Base-by-base conservation (phyloP, 2,888 invertebrate genomes). In the Athalia circularis region DNA sequence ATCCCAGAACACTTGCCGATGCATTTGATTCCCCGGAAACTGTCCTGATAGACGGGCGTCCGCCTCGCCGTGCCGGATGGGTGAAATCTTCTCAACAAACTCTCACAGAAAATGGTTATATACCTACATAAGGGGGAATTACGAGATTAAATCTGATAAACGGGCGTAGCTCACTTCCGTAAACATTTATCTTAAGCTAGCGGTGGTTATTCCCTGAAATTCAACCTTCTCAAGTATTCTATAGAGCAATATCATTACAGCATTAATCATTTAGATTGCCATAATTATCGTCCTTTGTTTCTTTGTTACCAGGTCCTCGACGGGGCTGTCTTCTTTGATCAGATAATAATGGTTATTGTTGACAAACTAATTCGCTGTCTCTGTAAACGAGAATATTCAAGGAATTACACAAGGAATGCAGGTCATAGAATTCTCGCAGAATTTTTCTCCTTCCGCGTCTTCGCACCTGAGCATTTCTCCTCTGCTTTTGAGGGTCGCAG, bases 1-100 rank as follows among this genome's bases (percentile, higher is more conserved):
- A 70, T 70, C 70, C 70, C 54, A 45, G 57, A 70, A 70, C 57
- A 70, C 70, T 70, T 70, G 45, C 57, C 70, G 70, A 57, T 70
- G 70, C 70, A 70, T 70, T 70, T 70, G 70, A 70, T 70, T 70
- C 48, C 70, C 43, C 45, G n/a, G 70, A 57, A 50, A 70, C 15
- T 57, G 54, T 45, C 70, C 43, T 70, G 54, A 57, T 70, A 6
- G 43, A 54, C 70, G 57, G 8, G 70, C n/a, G 13, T 57, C 29
- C n/a, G n/a, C 6, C 57, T 57, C 6, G 57, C 7, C 45, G 8
- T 11, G n/a, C 9, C 8, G 54, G 54, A 54, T 11, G 54, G n/a
- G 54, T 11, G 45, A 8, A 70, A 57, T 43, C 11, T 43, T 70
- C 11, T n/a, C 54, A 57, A 70, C 43, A 57, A 57, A 54, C 54